These are phyloP conservation scores for Eulithis prunata DNA, from an alignment of 2,888 invertebrate species.

Conservation along the genomic window DNA sequence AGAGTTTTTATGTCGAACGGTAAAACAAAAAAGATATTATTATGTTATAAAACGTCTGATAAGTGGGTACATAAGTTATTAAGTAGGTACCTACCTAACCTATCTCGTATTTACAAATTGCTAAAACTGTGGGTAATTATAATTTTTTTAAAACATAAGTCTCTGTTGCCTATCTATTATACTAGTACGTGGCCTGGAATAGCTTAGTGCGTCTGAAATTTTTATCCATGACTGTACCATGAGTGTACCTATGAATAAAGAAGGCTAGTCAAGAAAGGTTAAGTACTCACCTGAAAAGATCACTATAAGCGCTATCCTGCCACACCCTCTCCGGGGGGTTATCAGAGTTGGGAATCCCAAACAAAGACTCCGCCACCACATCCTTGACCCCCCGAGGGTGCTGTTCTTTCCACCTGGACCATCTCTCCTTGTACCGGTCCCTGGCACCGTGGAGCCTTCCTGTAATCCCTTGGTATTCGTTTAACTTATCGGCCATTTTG, in stretches of 20 bases:
- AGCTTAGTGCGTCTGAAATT: no score
- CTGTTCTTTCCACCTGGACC: slow-evolving; percentile 85
- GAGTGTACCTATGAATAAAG: no score
- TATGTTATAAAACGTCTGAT: no score
- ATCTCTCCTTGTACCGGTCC: slow-evolving; percentile 86
- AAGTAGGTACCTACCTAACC: no score
- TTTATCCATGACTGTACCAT: background rate
- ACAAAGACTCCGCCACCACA: slow-evolving; percentile 73
- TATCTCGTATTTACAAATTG: no score
- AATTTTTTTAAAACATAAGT: no score
- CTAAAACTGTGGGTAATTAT: no score
- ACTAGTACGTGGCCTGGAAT: no score
- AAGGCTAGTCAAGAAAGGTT: background rate
- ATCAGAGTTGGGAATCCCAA: slow-evolving; percentile 73
- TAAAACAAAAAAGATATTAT: no score
- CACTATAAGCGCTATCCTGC: slow-evolving; percentile 71
- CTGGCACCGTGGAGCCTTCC: slow-evolving; percentile 88
- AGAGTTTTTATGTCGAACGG: no score
- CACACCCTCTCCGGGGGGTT: slow-evolving; percentile 66
- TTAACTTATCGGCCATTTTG: slow-evolving; percentile 89
- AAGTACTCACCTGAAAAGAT: slow-evolving; percentile 65
- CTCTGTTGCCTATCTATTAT: no score
- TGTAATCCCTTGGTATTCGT: slow-evolving; percentile 90
- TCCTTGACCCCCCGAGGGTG: slow-evolving; percentile 83
- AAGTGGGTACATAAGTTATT: no score